Base-by-base conservation (phyloP, 2,113 vertebrate genomes). In the Pampusana beccarii region DNA sequence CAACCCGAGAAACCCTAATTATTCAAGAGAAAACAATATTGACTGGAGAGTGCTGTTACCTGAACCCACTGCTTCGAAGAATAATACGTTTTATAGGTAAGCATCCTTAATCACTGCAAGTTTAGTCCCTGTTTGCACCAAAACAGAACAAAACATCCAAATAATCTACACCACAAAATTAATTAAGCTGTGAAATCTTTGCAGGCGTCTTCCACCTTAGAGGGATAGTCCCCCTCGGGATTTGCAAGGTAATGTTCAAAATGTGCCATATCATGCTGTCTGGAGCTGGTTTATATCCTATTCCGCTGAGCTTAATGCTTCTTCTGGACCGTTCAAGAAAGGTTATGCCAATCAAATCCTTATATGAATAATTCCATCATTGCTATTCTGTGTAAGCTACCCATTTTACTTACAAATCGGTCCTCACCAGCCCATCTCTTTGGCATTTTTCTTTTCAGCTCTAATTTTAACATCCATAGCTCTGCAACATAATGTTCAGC, bases 21-120 rank as follows among this genome's bases (percentile, higher is more conserved):
- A 97, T 98, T 88, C 99, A 99, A 97, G 99, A 99, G 98, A 99
- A 99, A 98, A 99, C 98, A 90, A 99, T 99, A 86, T 97, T 99
- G 86, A 99, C 99, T 9, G 99, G 99, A 93, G 99, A 99, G 92
- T 99, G 99, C 95, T 99, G 99, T 98, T 99, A 99, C 96, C 98
- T 99, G 97, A 99, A 99, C 95, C 99, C 99, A 24, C 98, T 99
- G 73, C 98, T 99, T 86, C 98, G 99, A 75, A 98, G 99, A 97
- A 98, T 99, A 94, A 97, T 99, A 92, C 98, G 99, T 96, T 99
- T 99, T 97, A 98, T 99, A 96, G 99, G 99, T 99, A 95, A 98
- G 98, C 84, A 67, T 51, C 33, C 36, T 50, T 33, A 31, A 80
- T 56, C 42, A 58, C 25, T 72, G 28, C 46, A 67, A 31, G 7